phyloP scores from a whole-genome alignment of 2,797 vertebrate genomes.

The Eulemur rubriventer region DNA sequence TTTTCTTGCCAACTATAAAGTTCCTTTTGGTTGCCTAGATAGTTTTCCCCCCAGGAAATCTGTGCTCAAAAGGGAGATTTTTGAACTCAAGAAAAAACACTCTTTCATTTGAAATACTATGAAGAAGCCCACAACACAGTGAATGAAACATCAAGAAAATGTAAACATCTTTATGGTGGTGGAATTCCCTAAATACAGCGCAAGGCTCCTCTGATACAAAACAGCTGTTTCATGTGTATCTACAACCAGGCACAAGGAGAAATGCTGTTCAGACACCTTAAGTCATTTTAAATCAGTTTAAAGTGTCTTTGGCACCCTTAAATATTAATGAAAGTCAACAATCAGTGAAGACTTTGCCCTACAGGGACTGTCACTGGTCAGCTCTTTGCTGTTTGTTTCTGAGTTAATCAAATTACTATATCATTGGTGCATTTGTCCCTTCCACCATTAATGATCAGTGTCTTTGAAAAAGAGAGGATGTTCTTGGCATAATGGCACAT shows the following conservation, averaged over 20 bases:
- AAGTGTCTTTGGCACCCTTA: conserved; percentile 71
- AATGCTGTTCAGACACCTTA: conserved; percentile 65
- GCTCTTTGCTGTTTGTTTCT: conserved; percentile 68
- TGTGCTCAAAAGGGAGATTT: conserved; percentile 53
- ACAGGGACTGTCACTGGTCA: conserved; percentile 63
- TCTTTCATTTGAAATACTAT: conserved; percentile 57
- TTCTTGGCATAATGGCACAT: conserved; percentile 50
- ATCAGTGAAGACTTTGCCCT: conserved; percentile 75
- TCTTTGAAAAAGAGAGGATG: conserved; percentile 35
- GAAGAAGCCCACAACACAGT: conserved; percentile 65
- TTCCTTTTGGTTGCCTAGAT: conserved; percentile 38
- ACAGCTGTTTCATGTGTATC: conserved; percentile 62
- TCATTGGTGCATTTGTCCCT: conserved; percentile 44
- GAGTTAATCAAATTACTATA: conserved; percentile 70
- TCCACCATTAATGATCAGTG: conserved; percentile 56
- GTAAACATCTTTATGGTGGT: conserved; percentile 52
- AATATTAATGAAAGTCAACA: conserved; percentile 82
- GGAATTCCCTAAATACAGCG: conserved; percentile 54
- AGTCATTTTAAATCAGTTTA: conserved; percentile 80
- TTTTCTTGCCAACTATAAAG: conserved; percentile 56
- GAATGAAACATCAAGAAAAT: conserved; percentile 66
- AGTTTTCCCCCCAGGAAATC: conserved; percentile 15
- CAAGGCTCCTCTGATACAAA: conserved; percentile 58
- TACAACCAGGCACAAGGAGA: neutral
- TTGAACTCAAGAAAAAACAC: conserved; percentile 46